These are phyloP conservation scores for Drosophila prostipennis DNA, from an alignment of 2,888 invertebrate genomes.

Conservation along the genomic window DNA sequence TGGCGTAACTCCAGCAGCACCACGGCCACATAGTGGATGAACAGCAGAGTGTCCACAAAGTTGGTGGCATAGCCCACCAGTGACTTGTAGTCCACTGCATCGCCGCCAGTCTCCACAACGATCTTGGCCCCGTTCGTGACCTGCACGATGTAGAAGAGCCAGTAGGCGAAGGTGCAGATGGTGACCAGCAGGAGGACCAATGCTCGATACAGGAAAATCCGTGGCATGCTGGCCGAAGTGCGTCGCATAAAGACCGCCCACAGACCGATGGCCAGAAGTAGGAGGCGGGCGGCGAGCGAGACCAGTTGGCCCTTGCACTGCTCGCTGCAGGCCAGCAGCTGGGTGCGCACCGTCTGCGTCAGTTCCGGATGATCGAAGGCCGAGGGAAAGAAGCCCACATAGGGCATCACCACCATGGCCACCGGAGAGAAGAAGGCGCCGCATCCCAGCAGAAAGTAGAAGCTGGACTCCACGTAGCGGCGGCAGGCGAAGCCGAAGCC, in stretches of 20 bases:
- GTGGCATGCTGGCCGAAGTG: slow-evolving; percentile 93
- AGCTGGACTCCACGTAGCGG: slow-evolving; percentile 92
- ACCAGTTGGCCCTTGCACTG: slow-evolving; percentile 97
- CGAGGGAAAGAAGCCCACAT: slow-evolving; percentile 93
- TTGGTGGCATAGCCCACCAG: slow-evolving; percentile 96
- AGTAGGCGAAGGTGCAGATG: slow-evolving; percentile 97
- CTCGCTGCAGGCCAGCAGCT: slow-evolving; percentile 92
- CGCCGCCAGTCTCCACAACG: slow-evolving; percentile 89
- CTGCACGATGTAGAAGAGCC: slow-evolving; percentile 99
- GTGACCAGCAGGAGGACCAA: slow-evolving; percentile 94
- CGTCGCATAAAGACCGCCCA: slow-evolving; percentile 96
- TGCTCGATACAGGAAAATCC: slow-evolving; percentile 95
- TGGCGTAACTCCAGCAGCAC: slow-evolving; percentile 97
- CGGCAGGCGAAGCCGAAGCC: slow-evolving; percentile 90
- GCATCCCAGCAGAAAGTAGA: slow-evolving; percentile 91
- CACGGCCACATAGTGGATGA: slow-evolving; percentile 97
- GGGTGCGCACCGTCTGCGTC: slow-evolving; percentile 88
- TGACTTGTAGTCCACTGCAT: slow-evolving; percentile 93
- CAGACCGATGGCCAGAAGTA: slow-evolving; percentile 93
- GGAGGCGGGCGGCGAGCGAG: slow-evolving; percentile 95
- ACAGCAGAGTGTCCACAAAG: slow-evolving; percentile 96
- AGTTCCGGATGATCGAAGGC: slow-evolving; percentile 87
- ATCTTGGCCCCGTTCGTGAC: slow-evolving; percentile 91
- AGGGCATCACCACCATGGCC: slow-evolving; percentile 97
- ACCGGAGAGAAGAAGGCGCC: slow-evolving; percentile 96